Conservation (phyloP, 2,888 invertebrate species). For the Disparrhopalites patrizii region DNA sequence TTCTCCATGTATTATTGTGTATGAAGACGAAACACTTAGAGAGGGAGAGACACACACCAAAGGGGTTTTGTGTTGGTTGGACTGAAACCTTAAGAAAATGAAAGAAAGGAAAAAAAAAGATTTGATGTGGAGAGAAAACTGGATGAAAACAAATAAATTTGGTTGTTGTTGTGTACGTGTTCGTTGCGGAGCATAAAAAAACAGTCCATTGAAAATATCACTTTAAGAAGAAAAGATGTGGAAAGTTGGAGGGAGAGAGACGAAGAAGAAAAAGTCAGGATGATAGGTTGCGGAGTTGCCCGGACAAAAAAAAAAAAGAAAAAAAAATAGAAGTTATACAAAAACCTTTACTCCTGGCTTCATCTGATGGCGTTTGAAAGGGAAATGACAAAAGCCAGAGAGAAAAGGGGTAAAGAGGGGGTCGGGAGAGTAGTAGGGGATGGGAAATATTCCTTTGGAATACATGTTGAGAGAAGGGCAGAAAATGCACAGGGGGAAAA, state of each 20-base stretch:
- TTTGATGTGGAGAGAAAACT: conserved; percentile 17
- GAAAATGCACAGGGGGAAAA: too few species aligned
- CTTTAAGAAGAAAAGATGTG: not conserved
- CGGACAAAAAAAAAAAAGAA: not conserved
- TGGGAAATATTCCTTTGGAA: too few species aligned
- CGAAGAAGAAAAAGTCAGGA: not conserved
- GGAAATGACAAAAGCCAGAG: conserved; percentile 9
- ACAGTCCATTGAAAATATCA: conserved; percentile 12
- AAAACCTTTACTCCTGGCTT: conserved; percentile 15
- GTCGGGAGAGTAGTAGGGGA: too few species aligned
- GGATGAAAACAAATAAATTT: conserved; percentile 21
- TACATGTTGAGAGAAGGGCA: too few species aligned
- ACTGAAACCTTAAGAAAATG: too few species aligned
- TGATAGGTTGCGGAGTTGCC: not conserved
- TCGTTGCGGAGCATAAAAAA: not conserved
- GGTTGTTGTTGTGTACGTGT: conserved; percentile 1
- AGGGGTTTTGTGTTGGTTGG: too few species aligned
- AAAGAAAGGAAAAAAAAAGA: too few species aligned
- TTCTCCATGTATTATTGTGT: too few species aligned
- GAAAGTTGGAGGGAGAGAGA: conserved; percentile 10
- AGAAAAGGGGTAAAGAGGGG: not conserved
- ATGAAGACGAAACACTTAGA: too few species aligned
- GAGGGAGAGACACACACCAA: too few species aligned
- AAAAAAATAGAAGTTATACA: not conserved
- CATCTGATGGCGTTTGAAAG: conserved; percentile 17